These are phyloP conservation scores for Hippocampus zosterae DNA, from an alignment of 2,113 vertebrate genomes.

Conservation along the genomic window DNA sequence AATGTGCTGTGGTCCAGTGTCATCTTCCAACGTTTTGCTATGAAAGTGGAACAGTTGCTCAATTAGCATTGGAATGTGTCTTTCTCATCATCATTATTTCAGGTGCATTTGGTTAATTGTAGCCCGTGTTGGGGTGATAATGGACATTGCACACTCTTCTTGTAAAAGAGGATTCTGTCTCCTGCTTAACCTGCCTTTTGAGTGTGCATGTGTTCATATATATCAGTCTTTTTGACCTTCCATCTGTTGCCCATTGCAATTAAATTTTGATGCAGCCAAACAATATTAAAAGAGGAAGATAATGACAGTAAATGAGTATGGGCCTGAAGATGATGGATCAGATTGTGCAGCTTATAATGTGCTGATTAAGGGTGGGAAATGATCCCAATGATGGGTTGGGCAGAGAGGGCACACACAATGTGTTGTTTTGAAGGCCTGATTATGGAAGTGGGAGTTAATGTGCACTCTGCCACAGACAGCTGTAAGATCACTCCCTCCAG, in stretches of 20 bases:
- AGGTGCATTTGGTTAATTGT: background rate
- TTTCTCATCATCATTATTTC: background rate
- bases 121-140: background rate
- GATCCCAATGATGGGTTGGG: conserved; percentile 46
- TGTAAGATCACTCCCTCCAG: conserved; percentile 45
- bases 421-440: conserved; percentile 50
- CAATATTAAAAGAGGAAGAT: conserved; percentile 13
- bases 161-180: background rate
- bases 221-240: background rate
- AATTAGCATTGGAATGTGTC: background rate
- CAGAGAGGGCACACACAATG: conserved; percentile 11
- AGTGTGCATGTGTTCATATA: background rate
- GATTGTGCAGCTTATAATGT: conserved; percentile 38
- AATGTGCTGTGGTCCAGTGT: background rate
- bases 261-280: conserved; percentile 8
- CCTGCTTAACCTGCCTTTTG: background rate
- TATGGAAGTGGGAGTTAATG: conserved; percentile 47
- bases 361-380: conserved; percentile 49
- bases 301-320: conserved; percentile 51
- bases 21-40: background rate
- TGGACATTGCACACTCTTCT: background rate
- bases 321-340: conserved; percentile 42
- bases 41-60: background rate
- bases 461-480: conserved; percentile 51
- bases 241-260: background rate